phyloP scores from a whole-genome alignment of 2,888 invertebrate genomes.

The Aricia artaxerxes region DNA sequence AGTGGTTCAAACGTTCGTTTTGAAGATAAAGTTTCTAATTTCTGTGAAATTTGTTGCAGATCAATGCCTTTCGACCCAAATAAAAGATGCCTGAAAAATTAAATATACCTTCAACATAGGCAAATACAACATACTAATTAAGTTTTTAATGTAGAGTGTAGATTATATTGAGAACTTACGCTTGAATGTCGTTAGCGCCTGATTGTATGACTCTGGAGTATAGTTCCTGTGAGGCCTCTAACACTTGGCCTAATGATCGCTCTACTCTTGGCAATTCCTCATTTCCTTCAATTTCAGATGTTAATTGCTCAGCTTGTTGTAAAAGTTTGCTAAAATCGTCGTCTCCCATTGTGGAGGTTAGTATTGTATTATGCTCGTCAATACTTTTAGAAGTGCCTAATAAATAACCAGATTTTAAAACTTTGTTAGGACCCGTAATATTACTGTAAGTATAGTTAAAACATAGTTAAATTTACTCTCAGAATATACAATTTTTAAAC shows the following conservation, averaged over 20 bases:
- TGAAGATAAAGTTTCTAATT: conserved; percentile 92
- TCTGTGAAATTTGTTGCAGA: conserved; percentile 94
- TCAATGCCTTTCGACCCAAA: conserved; percentile 96
- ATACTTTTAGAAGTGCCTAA: background rate
- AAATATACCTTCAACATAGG: conserved; percentile 7
- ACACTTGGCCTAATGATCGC: conserved; percentile 92
- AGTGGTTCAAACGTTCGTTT: conserved; percentile 93
- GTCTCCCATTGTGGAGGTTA: conserved; percentile 73
- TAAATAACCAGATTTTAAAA: background rate
- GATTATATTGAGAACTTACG: conserved; percentile 80
- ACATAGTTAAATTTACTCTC: background rate
- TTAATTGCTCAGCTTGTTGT: conserved; percentile 94
- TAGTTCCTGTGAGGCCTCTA: conserved; percentile 94
- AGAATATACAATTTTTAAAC: background rate
- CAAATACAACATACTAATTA: background rate
- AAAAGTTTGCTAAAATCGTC: conserved; percentile 92
- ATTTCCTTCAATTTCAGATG: conserved; percentile 92
- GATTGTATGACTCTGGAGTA: conserved; percentile 92
- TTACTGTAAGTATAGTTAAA: background rate
- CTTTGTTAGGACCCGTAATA: background rate
- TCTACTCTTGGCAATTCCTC: conserved; percentile 92
- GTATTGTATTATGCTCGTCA: background rate
- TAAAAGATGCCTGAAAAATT: conserved; percentile 85
- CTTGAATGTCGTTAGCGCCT: conserved; percentile 94
- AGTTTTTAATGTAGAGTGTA: background rate